These are phyloP conservation scores for Vanessa atalanta DNA, from an alignment of 1,140 invertebrate genomes.

Conservation along the genomic window DNA sequence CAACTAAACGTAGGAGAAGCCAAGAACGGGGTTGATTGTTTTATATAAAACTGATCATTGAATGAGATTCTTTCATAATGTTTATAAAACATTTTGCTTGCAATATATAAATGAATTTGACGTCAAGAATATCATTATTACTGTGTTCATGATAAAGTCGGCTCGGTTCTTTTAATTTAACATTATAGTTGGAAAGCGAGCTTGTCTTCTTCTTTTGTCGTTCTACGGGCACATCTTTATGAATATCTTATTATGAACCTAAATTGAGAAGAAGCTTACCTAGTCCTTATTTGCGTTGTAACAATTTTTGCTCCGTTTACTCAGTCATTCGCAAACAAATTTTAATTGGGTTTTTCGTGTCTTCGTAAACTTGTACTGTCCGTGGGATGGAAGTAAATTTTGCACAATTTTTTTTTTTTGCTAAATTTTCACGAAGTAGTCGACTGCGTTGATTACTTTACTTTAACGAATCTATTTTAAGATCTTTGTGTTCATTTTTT, in stretches of 20 bases:
- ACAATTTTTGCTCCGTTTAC: slow-evolving; percentile 72
- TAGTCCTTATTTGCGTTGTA: slow-evolving; percentile 73
- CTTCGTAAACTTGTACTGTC: slow-evolving; percentile 60
- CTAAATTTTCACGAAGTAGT: slow-evolving; percentile 30
- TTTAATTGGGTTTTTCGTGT: slow-evolving; percentile 77
- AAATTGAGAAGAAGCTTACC: slow-evolving; percentile 74
- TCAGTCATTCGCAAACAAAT: slow-evolving; percentile 74
- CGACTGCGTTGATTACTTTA: slow-evolving; percentile 36
- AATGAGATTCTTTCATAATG: slow-evolving; percentile 22
- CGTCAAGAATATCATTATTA: slow-evolving; percentile 47
- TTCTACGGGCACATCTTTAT: slow-evolving; percentile 68
- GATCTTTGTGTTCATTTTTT: slow-evolving; percentile 14
- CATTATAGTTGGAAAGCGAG: slow-evolving; percentile 56
- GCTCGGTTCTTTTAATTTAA: slow-evolving; percentile 60
- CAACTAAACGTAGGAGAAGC: too few relatives aligned
- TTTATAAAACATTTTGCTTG: slow-evolving; percentile 21
- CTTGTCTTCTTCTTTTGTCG: slow-evolving; percentile 59
- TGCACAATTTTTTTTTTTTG: slow-evolving; percentile 31
- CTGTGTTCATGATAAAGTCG: slow-evolving; percentile 29
- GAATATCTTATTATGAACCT: slow-evolving; percentile 77
- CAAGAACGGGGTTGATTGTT: too few relatives aligned
- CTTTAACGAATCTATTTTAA: slow-evolving; percentile 41
- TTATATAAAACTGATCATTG: not conserved
- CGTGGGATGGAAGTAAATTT: slow-evolving; percentile 35
- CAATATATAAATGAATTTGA: slow-evolving; percentile 31